phyloP scores from a whole-genome alignment of 1,140 invertebrate genomes.

The Drosophila ambigua region DNA sequence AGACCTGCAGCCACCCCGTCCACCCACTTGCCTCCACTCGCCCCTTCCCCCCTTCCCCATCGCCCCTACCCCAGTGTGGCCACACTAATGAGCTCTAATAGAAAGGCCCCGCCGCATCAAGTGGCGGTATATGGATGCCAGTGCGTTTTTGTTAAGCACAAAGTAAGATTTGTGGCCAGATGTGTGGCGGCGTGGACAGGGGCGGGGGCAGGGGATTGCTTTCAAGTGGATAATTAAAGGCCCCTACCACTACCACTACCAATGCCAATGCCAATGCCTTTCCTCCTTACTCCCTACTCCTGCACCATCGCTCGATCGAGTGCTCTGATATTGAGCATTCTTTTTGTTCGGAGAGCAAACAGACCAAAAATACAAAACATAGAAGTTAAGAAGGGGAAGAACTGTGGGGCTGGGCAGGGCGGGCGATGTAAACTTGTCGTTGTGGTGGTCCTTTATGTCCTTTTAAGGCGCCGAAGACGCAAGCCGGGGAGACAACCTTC shows the following conservation, averaged over 20 bases:
- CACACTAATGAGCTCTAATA: constrained; percentile 69
- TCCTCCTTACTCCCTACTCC: no score
- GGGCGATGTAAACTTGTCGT: constrained; percentile 72
- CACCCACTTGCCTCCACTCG: neutral
- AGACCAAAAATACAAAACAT: constrained; percentile 13
- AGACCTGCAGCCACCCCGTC: neutral
- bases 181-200: no score
- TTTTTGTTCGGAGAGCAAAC: constrained; percentile 7
- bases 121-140: constrained; percentile 11
- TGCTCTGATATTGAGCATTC: constrained; percentile 63
- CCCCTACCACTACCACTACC: neutral
- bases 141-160: constrained; percentile 14
- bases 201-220: constrained; percentile 8
- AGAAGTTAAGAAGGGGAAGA: no score
- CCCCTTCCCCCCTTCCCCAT: no score
- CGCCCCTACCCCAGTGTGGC: neutral
- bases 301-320: constrained; percentile 16
- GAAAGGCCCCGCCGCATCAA: constrained; percentile 40
- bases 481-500: constrained; percentile 19
- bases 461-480: constrained; percentile 59
- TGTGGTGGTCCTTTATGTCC: constrained; percentile 32
- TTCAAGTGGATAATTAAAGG: constrained; percentile 72
- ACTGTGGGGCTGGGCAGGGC: no score
- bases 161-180: neutral
- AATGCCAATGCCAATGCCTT: no score